These are phyloP conservation scores for Caenorhabditis virilis DNA, from an alignment of 2,888 invertebrate genomes.

Conservation along the genomic window DNA sequence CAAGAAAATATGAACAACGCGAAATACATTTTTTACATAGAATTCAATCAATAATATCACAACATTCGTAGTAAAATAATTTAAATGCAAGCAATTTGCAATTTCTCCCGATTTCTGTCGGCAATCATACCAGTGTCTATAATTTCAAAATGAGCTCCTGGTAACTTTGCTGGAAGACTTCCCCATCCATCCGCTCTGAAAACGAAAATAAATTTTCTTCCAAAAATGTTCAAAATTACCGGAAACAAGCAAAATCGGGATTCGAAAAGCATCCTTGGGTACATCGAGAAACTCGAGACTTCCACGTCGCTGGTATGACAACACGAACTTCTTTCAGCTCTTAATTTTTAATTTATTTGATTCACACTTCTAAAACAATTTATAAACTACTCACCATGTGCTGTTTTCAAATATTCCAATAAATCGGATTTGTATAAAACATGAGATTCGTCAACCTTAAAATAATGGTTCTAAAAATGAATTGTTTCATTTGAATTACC, in stretches of 20 bases:
- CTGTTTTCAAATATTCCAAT: slow-evolving; percentile 36
- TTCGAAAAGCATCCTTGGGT: slow-evolving; percentile 42
- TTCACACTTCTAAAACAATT: slow-evolving; percentile 1
- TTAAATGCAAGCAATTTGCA: slow-evolving; percentile 1
- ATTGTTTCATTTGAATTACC: slow-evolving; percentile 1
- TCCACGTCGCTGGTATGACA: slow-evolving; percentile 38
- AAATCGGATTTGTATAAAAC: slow-evolving; percentile 47
- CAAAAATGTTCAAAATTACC: slow-evolving; percentile 8
- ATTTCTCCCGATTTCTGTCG: too few relatives aligned
- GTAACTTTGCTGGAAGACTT: slow-evolving; percentile 20
- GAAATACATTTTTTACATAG: too few relatives aligned
- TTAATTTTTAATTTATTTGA: slow-evolving; percentile 4
- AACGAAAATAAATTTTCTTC: slow-evolving; percentile 1
- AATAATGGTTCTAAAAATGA: too few relatives aligned
- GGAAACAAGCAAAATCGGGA: slow-evolving; percentile 45
- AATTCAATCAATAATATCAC: too few relatives aligned
- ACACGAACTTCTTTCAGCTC: slow-evolving; percentile 36
- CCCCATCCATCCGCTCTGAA: slow-evolving; percentile 45
- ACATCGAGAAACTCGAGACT: slow-evolving; percentile 32
- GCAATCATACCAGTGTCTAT: slow-evolving; percentile 5
- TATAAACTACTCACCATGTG: slow-evolving; percentile 23
- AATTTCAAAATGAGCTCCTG: slow-evolving; percentile 30
- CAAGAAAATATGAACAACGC: too few relatives aligned
- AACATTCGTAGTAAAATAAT: too few relatives aligned
- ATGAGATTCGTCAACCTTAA: slow-evolving; percentile 45